Percentiles rank a stretch among this genome's conserved stretches.
Conservation (phyloP, 2,113 vertebrate species). For the Conger conger region DNA sequence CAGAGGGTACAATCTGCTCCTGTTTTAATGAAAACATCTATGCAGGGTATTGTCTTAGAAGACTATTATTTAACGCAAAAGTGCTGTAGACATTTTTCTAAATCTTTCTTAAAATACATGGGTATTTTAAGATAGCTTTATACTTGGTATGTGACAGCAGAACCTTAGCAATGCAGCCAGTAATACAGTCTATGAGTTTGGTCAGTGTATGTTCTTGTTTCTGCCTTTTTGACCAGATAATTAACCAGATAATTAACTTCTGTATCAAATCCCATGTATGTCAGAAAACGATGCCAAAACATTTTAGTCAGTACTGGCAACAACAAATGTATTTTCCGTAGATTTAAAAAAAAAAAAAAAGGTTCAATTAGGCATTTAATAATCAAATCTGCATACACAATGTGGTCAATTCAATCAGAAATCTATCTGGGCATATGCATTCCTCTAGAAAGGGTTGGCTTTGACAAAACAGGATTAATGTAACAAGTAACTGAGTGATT, state of each 20-base stretch:
- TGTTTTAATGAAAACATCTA: neutral
- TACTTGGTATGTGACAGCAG: neutral
- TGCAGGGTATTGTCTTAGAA: neutral
- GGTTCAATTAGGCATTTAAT: neutral
- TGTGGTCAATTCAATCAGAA: neutral
- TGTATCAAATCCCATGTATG: neutral
- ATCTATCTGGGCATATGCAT: neutral
- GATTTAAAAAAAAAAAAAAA: neutral
- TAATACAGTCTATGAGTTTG: neutral
- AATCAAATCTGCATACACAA: slow-evolving; percentile 5
- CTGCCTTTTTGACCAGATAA: neutral
- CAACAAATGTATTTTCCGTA: slow-evolving; percentile 19
- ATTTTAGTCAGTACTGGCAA: neutral
- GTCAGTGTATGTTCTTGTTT: neutral
- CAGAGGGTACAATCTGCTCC: neutral
- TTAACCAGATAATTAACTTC: no score
- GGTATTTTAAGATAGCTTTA: neutral
- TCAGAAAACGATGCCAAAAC: slow-evolving; percentile 10
- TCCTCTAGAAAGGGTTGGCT: neutral
- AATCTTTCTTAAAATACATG: neutral
- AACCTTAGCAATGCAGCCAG: neutral
- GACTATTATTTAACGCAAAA: neutral
- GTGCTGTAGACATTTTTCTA: neutral
- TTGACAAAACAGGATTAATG: neutral
- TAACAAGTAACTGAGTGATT: neutral